These are phyloP conservation scores for Channallabes apus DNA, from an alignment of 2,797 vertebrate genomes.

Conservation along the genomic window DNA sequence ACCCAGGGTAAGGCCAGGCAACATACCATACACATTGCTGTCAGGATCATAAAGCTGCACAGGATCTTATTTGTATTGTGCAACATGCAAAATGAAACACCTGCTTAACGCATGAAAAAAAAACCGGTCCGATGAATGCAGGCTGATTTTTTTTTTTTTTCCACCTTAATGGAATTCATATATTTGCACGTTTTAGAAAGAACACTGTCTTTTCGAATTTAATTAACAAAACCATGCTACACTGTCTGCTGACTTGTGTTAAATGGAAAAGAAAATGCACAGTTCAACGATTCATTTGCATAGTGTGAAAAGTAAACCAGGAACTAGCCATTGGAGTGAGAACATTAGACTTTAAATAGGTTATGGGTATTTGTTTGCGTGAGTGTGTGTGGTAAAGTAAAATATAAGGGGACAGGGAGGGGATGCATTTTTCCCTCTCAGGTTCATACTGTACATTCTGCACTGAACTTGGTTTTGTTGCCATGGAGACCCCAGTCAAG, in stretches of 20 bases:
- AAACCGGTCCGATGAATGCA: background rate
- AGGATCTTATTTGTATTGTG: background rate
- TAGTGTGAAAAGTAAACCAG: background rate
- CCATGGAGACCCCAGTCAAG: conserved; percentile 74
- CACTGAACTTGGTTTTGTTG: conserved; percentile 75
- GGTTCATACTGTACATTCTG: conserved; percentile 46
- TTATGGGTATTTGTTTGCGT: background rate
- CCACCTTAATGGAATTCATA: too few species aligned
- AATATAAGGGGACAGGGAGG: background rate
- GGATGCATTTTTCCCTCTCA: background rate
- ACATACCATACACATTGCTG: conserved; percentile 24
- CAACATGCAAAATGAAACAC: background rate
- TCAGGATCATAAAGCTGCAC: background rate
- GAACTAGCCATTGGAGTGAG: background rate
- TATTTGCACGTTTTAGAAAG: background rate
- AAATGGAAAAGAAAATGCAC: background rate
- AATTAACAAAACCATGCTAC: background rate
- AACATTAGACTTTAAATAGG: background rate
- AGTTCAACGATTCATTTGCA: background rate
- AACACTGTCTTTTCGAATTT: background rate
- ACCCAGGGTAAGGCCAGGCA: conserved; percentile 18
- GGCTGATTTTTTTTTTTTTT: background rate
- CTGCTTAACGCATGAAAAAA: background rate
- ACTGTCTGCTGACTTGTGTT: background rate
- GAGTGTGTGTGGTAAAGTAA: background rate